Conservation (phyloP, 1,140 invertebrate species). For the Cecropterus lyciades region DNA sequence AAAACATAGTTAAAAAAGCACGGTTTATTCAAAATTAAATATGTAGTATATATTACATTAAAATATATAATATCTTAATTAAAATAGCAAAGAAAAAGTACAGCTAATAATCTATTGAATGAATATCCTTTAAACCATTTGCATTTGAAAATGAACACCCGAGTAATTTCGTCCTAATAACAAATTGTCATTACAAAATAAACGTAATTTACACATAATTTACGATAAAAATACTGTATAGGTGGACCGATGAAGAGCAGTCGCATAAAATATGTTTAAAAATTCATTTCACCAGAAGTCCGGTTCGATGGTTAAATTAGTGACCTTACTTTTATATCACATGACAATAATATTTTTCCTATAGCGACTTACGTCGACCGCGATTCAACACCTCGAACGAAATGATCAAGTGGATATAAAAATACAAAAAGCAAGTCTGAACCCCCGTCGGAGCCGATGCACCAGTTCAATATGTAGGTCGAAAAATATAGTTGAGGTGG, state of each 20-base stretch:
- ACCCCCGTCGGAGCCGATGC: constrained; percentile 58
- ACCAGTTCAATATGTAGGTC: constrained; percentile 72
- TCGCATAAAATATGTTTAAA: constrained; percentile 29
- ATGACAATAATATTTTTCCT: constrained; percentile 33
- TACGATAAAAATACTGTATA: constrained; percentile 53
- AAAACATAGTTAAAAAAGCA: constrained; percentile 77
- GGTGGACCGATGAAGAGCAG: constrained; percentile 29
- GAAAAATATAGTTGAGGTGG: constrained; percentile 77
- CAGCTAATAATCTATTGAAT: constrained; percentile 80
- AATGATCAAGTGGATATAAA: constrained; percentile 71
- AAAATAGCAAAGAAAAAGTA: constrained; percentile 81
- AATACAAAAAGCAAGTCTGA: constrained; percentile 81
- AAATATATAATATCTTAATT: constrained; percentile 81
- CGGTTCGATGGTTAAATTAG: constrained; percentile 24
- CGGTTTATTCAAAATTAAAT: constrained; percentile 83
- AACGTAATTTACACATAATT: constrained; percentile 53
- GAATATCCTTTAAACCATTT: constrained; percentile 76
- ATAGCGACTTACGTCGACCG: constrained; percentile 38
- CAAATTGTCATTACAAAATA: constrained; percentile 44
- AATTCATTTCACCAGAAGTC: constrained; percentile 30
- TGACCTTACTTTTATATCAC: constrained; percentile 38
- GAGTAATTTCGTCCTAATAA: constrained; percentile 65
- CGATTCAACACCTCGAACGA: constrained; percentile 48
- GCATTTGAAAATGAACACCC: constrained; percentile 61
- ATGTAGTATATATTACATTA: constrained; percentile 82